A percentile compares a stretch with the other conserved stretches of the same genome.
phyloP scores from a whole-genome alignment of 2,888 invertebrate genomes.

The Torymus aiolomorphi region DNA sequence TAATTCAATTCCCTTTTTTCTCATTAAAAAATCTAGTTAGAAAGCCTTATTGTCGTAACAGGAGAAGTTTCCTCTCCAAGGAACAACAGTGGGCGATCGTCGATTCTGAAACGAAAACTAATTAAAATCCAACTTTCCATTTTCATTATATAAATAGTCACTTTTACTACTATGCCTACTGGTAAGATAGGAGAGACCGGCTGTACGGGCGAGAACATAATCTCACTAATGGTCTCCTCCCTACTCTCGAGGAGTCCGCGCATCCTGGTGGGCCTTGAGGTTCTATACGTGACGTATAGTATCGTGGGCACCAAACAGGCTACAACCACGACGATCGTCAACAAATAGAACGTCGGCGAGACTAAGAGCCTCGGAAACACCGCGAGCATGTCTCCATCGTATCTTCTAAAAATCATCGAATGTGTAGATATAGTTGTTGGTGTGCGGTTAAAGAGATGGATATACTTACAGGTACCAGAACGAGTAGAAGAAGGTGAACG shows the following conservation, averaged over 20 bases:
- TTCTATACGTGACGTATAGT: conserved; percentile 63
- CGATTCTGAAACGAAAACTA: conserved; percentile 56
- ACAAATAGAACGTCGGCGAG: conserved; percentile 80
- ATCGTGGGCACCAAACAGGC: conserved; percentile 80
- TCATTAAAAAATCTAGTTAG: background rate
- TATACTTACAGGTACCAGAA: conserved; percentile 79
- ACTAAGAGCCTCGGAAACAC: conserved; percentile 80
- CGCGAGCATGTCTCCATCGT: conserved; percentile 78
- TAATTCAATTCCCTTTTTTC: background rate
- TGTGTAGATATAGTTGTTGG: conserved; percentile 6
- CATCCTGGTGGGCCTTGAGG: conserved; percentile 61
- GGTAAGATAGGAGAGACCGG: conserved; percentile 27
- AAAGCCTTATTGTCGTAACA: conserved; percentile 53
- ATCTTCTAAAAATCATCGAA: conserved; percentile 68
- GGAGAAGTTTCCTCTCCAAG: conserved; percentile 62
- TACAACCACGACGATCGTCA: conserved; percentile 77
- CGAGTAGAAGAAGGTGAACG: conserved; percentile 79
- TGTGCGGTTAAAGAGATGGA: background rate
- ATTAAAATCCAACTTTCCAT: too few species aligned
- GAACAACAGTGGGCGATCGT: conserved; percentile 52
- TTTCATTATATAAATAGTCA: background rate
- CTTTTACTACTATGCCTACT: conserved; percentile 22
- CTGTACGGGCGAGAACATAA: conserved; percentile 33
- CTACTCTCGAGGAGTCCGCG: conserved; percentile 54
- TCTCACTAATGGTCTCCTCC: conserved; percentile 12